Evolutionary conservation across 1,140 invertebrate genomes (phyloP), one percentile per base, ranked within the genome.

Genomic region (Chironomus tepperi): DNA sequence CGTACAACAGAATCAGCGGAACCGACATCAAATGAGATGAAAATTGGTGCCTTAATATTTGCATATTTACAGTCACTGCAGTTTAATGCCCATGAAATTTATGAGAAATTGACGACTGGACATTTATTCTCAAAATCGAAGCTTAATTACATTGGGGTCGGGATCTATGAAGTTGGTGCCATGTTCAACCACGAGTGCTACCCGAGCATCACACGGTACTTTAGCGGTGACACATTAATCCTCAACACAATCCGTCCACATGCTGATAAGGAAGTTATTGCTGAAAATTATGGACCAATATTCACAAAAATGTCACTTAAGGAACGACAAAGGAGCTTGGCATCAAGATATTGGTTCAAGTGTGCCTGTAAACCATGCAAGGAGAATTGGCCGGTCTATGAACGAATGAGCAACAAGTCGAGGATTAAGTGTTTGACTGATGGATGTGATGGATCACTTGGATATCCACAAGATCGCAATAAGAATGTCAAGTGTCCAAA

Each of bases 61-160:
- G 86, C 87, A 43, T 87, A 93, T 78, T 84, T 95, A 2, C 91
- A 94, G 83, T 86, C 94, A 73, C 81, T 95, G 2, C 93, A 95
- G 77, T 96, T 94, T 82, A 96, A 96, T 83, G 93, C 93, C 0
- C 93, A 96, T 80, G 93, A 95, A 83, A 88, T 96, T n/a, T 91
- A 89, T 75, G 92, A 95, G 79, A 89, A 91, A 0, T 78, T 86
- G 1, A 79, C 87, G 9, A 83, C 81, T 8, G 80, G 80, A 5
- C 77, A 84, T 76, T 79, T 79, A 75, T 87, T 90, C 77, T 82
- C 82, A 65, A 84, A 86, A 57, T 82, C 85, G 65, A 86, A 88
- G 81, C 83, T 85, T 21, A 77, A 84, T 0, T 88, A 89, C 77
- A 81, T 93, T n/a, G 94, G 91, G 0, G 89, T 94, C 3, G 94